Evolutionary conservation across 2,113 vertebrate species (phyloP), one percentile per base, ranked within the genome.

Genomic region (Hyperopisus bebe): DNA sequence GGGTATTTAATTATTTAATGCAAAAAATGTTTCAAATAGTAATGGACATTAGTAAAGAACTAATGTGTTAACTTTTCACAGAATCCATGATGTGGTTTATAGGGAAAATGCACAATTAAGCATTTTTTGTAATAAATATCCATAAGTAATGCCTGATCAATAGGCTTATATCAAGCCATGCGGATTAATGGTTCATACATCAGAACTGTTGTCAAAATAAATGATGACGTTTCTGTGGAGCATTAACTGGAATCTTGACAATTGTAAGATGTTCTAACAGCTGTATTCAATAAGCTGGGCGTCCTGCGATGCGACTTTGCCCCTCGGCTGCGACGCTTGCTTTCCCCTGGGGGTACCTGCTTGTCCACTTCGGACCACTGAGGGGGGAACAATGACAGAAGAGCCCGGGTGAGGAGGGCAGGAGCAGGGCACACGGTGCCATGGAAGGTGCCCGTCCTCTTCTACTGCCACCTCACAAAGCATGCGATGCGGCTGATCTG

Each of bases 351-450:
- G n/a, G 4, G 17, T 21, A 55, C 53, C 24, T 35, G 35, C 35
- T 58, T 80, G 47, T 46, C 85, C 62, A 87, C 89, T 53, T 44
- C 46, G 55, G 62, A 47, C 66, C 85, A 87, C 58, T 35, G 19
- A 42, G 84, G 62, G 39, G 39, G 42, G n/a, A 85, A 77, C 19
- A 50, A 66, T 87, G 31, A 86, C 66, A 5, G 74, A 24, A 70
- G 89, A 90, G n/a, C 31, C 47, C 5, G 27, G 51, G 35, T 88
- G 74, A 89, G 46, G 39, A 58, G 89, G 93, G 92, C 17, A 48
- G 42, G 11, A 51, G 62, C 50, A 21, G 11, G 88, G 42, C 90
- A 77, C 91, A 55, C 74, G 88, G 21, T 53, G 66, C 27, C 70
- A 21, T 13, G n/a, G 44, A 31, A 48, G 74, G 7, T n/a, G 3